Conservation (phyloP, 2,888 invertebrate species). For the Exephanes ischioxanthus region DNA sequence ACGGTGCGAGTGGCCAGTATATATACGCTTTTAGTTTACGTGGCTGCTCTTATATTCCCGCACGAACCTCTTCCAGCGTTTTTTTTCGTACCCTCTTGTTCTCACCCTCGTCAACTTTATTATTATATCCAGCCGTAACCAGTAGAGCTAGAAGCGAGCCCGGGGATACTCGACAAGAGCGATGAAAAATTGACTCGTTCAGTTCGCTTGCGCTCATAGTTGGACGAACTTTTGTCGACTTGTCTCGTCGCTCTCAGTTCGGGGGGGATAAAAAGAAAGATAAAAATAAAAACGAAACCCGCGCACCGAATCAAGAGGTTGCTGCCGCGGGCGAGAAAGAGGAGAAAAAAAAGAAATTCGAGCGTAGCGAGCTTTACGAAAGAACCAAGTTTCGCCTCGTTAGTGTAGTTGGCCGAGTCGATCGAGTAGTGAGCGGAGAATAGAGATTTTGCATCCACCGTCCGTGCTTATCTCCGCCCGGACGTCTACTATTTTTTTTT, state of each 20-base stretch:
- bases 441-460: constrained; percentile 67
- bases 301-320: constrained; percentile 35
- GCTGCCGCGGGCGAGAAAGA: constrained; percentile 31
- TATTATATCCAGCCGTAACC: constrained; percentile 55
- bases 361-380: constrained; percentile 39
- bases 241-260: constrained; percentile 71
- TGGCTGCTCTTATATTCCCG: constrained; percentile 8
- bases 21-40: not conserved
- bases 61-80: constrained; percentile 52
- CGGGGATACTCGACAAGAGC: constrained; percentile 68
- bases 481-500: not conserved
- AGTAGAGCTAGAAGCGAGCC: constrained; percentile 18
- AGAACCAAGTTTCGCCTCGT: constrained; percentile 76
- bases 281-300: constrained; percentile 21
- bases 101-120: constrained; percentile 45
- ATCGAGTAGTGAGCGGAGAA: constrained; percentile 71
- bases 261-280: constrained; percentile 64
- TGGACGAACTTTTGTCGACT: constrained; percentile 77
- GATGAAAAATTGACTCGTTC: constrained; percentile 80
- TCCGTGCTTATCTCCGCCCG: constrained; percentile 36
- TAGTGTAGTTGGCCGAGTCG: constrained; percentile 76
- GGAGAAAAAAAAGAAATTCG: constrained; percentile 35
- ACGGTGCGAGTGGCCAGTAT: no score
- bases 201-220: constrained; percentile 74
- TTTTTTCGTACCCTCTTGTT: constrained; percentile 9